Conservation (phyloP, 2,797 vertebrate genomes). For the Sebastes variabilis region DNA sequence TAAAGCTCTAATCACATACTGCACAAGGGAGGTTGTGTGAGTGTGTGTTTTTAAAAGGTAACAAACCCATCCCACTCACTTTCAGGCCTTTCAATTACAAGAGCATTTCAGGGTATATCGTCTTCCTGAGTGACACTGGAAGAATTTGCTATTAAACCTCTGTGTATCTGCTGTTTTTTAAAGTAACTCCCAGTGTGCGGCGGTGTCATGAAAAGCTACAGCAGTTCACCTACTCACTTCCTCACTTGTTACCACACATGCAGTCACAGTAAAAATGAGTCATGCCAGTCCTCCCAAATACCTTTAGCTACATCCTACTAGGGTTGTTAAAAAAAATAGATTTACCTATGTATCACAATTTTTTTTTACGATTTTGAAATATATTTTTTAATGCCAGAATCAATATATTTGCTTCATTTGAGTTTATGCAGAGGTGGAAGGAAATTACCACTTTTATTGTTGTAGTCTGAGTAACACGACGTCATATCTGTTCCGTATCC, state of each 20-base stretch:
- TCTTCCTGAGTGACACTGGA: slow-evolving; percentile 28
- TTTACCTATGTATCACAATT: too few species aligned
- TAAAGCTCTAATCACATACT: slow-evolving; percentile 1
- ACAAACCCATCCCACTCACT: slow-evolving; percentile 29
- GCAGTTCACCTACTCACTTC: slow-evolving; percentile 9
- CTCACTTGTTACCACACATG: neutral
- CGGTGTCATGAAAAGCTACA: neutral
- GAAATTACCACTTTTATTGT: too few species aligned
- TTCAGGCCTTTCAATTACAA: slow-evolving; percentile 36
- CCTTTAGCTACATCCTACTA: neutral
- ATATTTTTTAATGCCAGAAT: too few species aligned
- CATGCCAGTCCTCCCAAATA: neutral
- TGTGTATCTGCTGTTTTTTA: slow-evolving; percentile 3
- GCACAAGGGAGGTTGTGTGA: neutral
- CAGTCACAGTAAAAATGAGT: neutral
- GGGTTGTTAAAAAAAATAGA: too few species aligned
- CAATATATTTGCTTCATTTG: too few species aligned
- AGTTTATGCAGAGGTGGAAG: too few species aligned
- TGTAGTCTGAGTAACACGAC: too few species aligned
- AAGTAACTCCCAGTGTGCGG: neutral
- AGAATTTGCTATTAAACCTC: slow-evolving; percentile 36
- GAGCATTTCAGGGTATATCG: neutral
- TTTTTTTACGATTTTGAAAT: too few species aligned
- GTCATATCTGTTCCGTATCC: too few species aligned
- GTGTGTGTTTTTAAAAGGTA: slow-evolving; percentile 29